Conservation (phyloP, 2,888 invertebrate genomes). For the Allygus modestus region DNA sequence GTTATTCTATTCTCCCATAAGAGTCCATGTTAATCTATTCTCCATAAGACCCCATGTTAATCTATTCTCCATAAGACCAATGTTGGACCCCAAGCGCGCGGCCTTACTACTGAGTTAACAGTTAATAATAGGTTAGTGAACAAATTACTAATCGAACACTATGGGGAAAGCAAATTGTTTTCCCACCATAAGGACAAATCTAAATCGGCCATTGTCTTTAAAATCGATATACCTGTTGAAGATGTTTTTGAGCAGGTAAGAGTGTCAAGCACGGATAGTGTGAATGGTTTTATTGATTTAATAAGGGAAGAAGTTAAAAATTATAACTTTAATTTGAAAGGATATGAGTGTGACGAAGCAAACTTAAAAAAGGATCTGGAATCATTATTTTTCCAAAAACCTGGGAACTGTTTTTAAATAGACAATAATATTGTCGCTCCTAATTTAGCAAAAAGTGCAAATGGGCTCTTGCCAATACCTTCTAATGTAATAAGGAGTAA, state of each 20-base stretch:
- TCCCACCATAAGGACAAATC: constrained; percentile 43
- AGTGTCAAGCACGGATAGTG: not conserved
- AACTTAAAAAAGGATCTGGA: constrained; percentile 22
- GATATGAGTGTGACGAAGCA: constrained; percentile 46
- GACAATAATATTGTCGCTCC: constrained; percentile 38
- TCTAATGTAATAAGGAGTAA: constrained; percentile 39
- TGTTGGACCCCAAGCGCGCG: too few relatives aligned
- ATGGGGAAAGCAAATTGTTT: constrained; percentile 32
- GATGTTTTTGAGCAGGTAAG: constrained; percentile 26
- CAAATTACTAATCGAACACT: constrained; percentile 35
- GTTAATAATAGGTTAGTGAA: constrained; percentile 31
- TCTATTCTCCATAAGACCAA: too few relatives aligned
- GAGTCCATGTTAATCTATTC: too few relatives aligned
- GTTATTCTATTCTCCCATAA: too few relatives aligned
- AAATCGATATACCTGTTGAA: constrained; percentile 31
- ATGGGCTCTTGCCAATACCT: constrained; percentile 25
- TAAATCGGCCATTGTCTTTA: constrained; percentile 33
- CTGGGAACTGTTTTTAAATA: constrained; percentile 25
- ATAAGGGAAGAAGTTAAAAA: constrained; percentile 32
- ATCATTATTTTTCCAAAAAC: constrained; percentile 36
- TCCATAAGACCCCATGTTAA: too few relatives aligned
- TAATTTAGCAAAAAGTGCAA: constrained; percentile 53
- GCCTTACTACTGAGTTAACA: too few relatives aligned
- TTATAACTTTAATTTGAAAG: constrained; percentile 39
- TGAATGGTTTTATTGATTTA: not conserved